Percentiles rank a stretch among this genome's conserved stretches.
Evolutionary conservation across 1,140 invertebrate genomes (phyloP).

Genomic region (Eufriesea mexicana): DNA sequence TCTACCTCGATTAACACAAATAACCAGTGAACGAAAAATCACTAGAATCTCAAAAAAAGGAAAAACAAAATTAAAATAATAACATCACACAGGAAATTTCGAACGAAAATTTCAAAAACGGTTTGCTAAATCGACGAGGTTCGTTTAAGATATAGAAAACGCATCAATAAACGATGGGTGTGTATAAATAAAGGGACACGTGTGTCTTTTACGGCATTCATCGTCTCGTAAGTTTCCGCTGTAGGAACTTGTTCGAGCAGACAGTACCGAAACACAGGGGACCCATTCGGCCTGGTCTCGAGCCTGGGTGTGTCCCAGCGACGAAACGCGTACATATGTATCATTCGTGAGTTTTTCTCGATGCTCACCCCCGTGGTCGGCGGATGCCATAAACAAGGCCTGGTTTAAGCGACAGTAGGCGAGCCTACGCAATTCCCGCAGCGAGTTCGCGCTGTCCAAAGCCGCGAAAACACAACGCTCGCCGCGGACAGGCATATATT

Average conservation of each 20-base stretch:
- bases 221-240: conserved; percentile 6
- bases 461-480: conserved; percentile 35
- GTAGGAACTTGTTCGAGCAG: conserved; percentile 52
- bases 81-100: too few species aligned
- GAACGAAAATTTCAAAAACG: too few species aligned
- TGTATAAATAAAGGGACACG: neutral
- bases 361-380: conserved; percentile 26
- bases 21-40: too few species aligned
- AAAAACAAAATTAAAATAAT: too few species aligned
- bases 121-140: too few species aligned
- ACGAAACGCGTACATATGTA: too few species aligned
- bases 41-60: too few species aligned
- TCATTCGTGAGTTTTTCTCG: conserved; percentile 47
- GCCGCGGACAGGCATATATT: conserved; percentile 35
- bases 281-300: conserved; percentile 44
- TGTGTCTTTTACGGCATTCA: neutral
- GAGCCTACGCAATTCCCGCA: conserved; percentile 55
- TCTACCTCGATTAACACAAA: too few species aligned
- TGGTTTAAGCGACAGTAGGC: conserved; percentile 30
- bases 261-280: conserved; percentile 67
- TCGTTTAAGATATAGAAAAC: too few species aligned
- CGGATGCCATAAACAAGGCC: conserved; percentile 70
- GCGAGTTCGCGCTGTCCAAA: conserved; percentile 3
- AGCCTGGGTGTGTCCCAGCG: too few species aligned
- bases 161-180: too few species aligned